A percentile compares a stretch with the other conserved stretches of the same genome.
Evolutionary conservation across 2,888 invertebrate species (phyloP).

Genomic region (Hirtodrosophila duncani): DNA sequence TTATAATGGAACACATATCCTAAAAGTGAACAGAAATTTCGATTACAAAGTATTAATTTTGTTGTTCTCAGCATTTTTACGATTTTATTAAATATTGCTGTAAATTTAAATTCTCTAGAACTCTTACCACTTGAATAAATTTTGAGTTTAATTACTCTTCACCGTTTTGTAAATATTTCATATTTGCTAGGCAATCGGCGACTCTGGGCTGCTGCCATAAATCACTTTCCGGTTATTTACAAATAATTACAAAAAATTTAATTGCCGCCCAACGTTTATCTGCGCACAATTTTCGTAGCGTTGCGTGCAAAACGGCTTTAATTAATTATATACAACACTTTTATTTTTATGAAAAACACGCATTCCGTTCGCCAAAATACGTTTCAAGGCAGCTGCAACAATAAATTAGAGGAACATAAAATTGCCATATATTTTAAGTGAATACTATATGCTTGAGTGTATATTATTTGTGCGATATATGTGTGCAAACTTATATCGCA

Average conservation of each 20-base stretch:
- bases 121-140: too few relatives aligned
- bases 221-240: conserved; percentile 25
- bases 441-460: conserved; percentile 12
- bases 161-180: conserved; percentile 28
- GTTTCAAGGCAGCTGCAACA: conserved; percentile 59
- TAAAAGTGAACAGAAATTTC: too few relatives aligned
- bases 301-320: conserved; percentile 20
- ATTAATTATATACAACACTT: conserved; percentile 1
- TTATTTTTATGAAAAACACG: conserved; percentile 5
- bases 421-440: conserved; percentile 12
- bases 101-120: too few relatives aligned
- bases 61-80: too few relatives aligned
- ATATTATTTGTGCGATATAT: conserved; percentile 2
- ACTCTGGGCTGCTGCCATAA: too few relatives aligned
- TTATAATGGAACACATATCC: too few relatives aligned
- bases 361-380: conserved; percentile 33
- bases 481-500: conserved; percentile 27
- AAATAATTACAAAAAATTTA: conserved; percentile 37
- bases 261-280: conserved; percentile 20
- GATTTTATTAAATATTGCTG: too few relatives aligned
- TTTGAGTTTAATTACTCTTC: too few relatives aligned
- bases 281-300: conserved; percentile 12
- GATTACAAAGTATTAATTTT: too few relatives aligned
- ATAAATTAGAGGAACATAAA: conserved; percentile 45
- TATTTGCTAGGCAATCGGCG: conserved; percentile 29